phyloP scores from a whole-genome alignment of 2,113 vertebrate genomes.

The Notothenia coriiceps region DNA sequence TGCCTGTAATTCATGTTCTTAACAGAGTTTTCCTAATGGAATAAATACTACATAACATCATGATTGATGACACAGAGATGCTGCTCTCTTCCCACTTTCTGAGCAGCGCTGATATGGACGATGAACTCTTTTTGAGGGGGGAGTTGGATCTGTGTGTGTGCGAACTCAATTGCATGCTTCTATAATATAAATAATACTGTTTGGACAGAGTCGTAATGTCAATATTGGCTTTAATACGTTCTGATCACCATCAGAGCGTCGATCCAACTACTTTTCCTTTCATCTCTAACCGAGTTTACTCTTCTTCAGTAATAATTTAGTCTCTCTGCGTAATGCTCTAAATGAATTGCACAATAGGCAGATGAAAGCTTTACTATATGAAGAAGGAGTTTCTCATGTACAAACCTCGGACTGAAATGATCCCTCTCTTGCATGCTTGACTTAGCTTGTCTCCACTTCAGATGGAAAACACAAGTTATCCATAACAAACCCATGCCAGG shows the following conservation, averaged over 20 bases:
- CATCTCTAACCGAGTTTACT: constrained; percentile 33
- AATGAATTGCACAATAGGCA: constrained; percentile 35
- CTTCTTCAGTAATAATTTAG: constrained; percentile 5
- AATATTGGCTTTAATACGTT: constrained; percentile 21
- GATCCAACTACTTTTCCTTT: constrained; percentile 5
- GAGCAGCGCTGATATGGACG: constrained; percentile 23
- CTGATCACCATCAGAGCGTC: constrained; percentile 2
- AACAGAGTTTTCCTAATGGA: constrained; percentile 8
- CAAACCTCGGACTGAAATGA: constrained; percentile 8
- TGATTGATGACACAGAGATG: constrained; percentile 38
- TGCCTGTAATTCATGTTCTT: constrained; percentile 15
- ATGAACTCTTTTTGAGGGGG: constrained; percentile 63
- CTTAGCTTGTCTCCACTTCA: not conserved
- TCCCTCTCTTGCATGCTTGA: constrained; percentile 16
- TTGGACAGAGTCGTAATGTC: not conserved
- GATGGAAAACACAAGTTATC: constrained; percentile 60
- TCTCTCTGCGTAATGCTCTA: constrained; percentile 20
- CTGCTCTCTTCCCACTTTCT: constrained; percentile 38
- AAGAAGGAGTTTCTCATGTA: constrained; percentile 23
- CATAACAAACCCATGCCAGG: constrained; percentile 80
- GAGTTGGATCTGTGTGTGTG: not conserved
- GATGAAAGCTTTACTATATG: constrained; percentile 3
- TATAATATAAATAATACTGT: constrained; percentile 14
- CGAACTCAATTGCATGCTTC: constrained; percentile 8
- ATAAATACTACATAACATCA: constrained; percentile 22